Conservation (phyloP, 2,888 invertebrate genomes). For the Drosophila fungiperda region DNA sequence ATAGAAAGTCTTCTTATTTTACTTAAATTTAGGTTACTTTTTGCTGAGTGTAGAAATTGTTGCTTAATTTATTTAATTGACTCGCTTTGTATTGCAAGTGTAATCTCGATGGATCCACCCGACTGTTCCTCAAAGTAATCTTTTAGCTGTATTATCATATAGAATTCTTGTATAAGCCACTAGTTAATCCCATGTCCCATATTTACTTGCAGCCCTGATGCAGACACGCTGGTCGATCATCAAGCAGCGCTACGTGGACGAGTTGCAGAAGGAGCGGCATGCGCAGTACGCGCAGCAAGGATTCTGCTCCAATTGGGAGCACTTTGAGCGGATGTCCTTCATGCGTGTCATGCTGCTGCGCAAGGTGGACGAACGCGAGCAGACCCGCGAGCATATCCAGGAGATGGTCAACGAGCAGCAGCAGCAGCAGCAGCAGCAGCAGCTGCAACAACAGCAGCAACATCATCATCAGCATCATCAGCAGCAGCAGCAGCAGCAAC, state of each 20-base stretch:
- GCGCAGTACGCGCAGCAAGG: conserved; percentile 74
- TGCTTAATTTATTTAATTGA: neutral
- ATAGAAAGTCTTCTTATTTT: no score
- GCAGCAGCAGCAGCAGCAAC: conserved; percentile 19
- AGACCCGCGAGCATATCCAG: conserved; percentile 82
- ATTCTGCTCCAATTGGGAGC: conserved; percentile 83
- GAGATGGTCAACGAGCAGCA: conserved; percentile 83
- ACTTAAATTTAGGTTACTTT: no score
- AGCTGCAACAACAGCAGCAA: conserved; percentile 50
- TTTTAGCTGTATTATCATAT: neutral
- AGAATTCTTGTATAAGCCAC: neutral
- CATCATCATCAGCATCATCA: conserved; percentile 36
- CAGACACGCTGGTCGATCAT: conserved; percentile 83
- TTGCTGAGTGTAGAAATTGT: neutral
- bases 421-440: conserved; percentile 74
- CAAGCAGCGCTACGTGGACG: conserved; percentile 82
- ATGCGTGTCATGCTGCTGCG: conserved; percentile 81
- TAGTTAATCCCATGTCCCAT: neutral
- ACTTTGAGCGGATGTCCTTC: conserved; percentile 82
- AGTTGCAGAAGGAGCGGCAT: conserved; percentile 82
- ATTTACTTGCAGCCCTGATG: conserved; percentile 69
- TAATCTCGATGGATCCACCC: neutral
- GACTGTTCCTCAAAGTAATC: neutral
- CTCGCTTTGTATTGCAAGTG: neutral
- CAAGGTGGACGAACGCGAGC: conserved; percentile 82